Base-by-base conservation (phyloP, 2,113 vertebrate genomes). In the Prunella fulvescens region DNA sequence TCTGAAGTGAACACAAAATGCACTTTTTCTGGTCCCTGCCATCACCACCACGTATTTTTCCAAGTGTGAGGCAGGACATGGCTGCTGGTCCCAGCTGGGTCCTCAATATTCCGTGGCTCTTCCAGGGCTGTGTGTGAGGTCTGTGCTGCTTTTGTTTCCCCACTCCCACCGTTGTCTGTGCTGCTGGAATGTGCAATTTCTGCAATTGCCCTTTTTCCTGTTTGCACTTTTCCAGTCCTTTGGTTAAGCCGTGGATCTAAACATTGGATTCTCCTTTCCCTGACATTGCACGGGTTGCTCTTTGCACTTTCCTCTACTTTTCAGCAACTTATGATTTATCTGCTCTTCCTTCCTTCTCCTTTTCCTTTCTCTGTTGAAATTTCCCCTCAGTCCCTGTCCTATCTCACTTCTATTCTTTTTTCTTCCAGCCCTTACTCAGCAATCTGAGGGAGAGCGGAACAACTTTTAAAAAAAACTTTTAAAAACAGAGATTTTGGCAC, bases 391-490 rank as follows among this genome's bases (percentile, higher is more conserved):
- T 39, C 51, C 20, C 26, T 74, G 39, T 42, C 39, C 76, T 73
- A 37, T 76, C 77, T 81, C 73, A 42, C 19, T 37, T 62, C 58
- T 90, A 1, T 45, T 88, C 67, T 77, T 72, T 72, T 56, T 39
- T 37, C 26, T 82, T 50, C 78, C 54, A 81, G 61, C 40, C 70
- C 81, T 85, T 87, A 26, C 50, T 91, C 87, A 83, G 81, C 87
- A 83, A 31, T 50, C 37, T 70, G n/a, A 80, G 45, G 25, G 54
- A 37, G 57, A 91, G 39, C 1, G 3, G 74, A 92, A 80, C 33
- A 80, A 18, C 71, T 91, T 90, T n/a, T n/a, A n/a, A n/a, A n/a
- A n/a, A n/a, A n/a, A n/a, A n/a, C n/a, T n/a, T 35, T 64, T 64
- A 73, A 77, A 86, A 14, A 3, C 29, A 56, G 26, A 51, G 26